Evolutionary conservation across 92 coral and sea anemone species (phyloP).

Genomic region (Paramuricea clavata): DNA sequence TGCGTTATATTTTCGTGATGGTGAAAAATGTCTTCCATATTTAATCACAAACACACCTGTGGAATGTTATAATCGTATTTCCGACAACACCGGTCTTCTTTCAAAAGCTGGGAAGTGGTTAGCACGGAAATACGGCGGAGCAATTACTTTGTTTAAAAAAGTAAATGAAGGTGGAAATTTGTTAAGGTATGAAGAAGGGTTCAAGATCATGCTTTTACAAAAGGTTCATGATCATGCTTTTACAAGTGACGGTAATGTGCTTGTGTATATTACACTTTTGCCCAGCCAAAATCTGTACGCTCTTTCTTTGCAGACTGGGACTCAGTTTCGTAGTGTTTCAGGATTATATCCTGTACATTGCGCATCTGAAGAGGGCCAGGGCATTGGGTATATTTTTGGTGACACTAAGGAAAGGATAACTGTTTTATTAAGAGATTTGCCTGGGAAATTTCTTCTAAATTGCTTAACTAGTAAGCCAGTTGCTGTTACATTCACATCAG

Average conservation of each 20-base stretch:
- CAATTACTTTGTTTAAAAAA: neutral
- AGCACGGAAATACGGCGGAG: neutral
- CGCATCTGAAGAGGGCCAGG: neutral
- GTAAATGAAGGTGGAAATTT: neutral
- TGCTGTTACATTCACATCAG: conserved; percentile 13
- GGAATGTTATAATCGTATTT: neutral
- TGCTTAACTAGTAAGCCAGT: neutral
- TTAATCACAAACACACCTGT: neutral
- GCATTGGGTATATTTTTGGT: neutral
- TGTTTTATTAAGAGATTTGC: neutral
- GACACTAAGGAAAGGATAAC: neutral
- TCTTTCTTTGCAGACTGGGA: neutral
- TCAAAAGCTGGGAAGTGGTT: neutral
- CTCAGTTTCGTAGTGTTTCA: neutral
- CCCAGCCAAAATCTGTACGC: neutral
- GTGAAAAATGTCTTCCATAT: too few species aligned
- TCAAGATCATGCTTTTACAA: neutral
- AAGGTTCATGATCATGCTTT: neutral
- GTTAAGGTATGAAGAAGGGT: neutral
- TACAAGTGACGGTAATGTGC: neutral
- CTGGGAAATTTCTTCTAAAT: neutral
- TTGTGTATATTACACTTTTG: neutral
- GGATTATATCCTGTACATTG: neutral
- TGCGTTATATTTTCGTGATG: too few species aligned
- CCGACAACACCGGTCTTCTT: neutral